Evolutionary conservation across 2,888 invertebrate genomes (phyloP), one percentile per base, ranked within the genome.

Genomic region (Candidula unifasciata): DNA sequence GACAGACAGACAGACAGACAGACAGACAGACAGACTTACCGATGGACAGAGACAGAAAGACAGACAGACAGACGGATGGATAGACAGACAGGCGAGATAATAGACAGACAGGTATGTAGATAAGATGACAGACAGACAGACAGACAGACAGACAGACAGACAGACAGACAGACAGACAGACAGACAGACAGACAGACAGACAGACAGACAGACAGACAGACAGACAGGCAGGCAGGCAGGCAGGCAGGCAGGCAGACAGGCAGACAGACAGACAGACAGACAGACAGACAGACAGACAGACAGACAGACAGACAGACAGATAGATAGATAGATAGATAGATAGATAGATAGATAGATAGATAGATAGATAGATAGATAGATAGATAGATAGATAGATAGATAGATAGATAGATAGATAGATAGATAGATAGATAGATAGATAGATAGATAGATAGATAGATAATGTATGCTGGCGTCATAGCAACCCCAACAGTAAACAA

Each of bases 111-210:
- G 44, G 13, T 1, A 44, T 6, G 24, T 3, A 71, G 57, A 73
- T 3, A 30, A 37, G 27, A 35, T n/a, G 60, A 60, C 37, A 64
- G 37, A 60, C 16, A 74, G 81, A 82, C n/a, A 57, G 57, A 73
- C n/a, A 60, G 60, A 82, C 33, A 60, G 57, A 82, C 10, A 44
- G 64, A 33, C 18, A 66, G 66, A 79, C 5, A 66, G 44, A n/a
- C 18, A 30, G 60, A 60, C 33, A 60, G 68, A 68, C 16, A 35
- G 68, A 33, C 3, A 68, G 33, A 68, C 3, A 35, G 68, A 68
- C 13, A 68, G 13, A 33, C 3, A 68, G 68, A 33, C 16, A 68
- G 68, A 33, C 16, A 68, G 66, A 1, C 27, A 24, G 60, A 13
- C 27, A n/a, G 35, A 6, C 35, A 35, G 33, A 68, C 35, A 16